Conservation (phyloP, 2,797 vertebrate genomes). For the Phrynocephalus forsythii region DNA sequence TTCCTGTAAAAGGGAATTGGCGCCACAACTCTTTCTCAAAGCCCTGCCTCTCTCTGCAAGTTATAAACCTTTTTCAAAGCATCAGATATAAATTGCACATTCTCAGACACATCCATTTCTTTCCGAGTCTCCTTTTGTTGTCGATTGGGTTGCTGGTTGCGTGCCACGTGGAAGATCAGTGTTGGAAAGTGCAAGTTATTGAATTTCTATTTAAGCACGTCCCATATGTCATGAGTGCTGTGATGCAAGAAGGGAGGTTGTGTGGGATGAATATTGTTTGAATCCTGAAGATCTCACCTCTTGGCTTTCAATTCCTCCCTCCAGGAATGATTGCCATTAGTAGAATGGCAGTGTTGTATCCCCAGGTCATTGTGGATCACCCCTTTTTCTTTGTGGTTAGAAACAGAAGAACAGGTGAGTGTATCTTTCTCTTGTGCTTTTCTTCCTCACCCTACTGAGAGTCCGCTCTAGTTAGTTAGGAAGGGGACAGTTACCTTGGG, state of each 20-base stretch:
- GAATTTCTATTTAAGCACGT: conserved; percentile 16
- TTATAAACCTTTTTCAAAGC: conserved; percentile 49
- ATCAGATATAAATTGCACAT: conserved; percentile 40
- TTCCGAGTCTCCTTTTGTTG: conserved; percentile 23
- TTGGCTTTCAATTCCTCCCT: conserved; percentile 39
- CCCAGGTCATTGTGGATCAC: conserved; percentile 97
- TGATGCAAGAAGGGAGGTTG: neutral
- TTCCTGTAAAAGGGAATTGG: conserved; percentile 11
- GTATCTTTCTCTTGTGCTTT: neutral
- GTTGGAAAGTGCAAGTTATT: neutral
- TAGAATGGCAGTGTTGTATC: conserved; percentile 93
- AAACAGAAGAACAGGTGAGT: conserved; percentile 91
- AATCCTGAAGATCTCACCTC: neutral
- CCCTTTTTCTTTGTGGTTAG: conserved; percentile 97
- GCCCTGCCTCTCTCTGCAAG: conserved; percentile 45
- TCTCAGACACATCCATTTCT: conserved; percentile 44
- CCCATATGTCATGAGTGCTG: neutral
- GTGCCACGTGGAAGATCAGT: neutral
- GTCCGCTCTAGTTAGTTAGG: neutral
- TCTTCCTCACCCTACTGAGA: neutral
- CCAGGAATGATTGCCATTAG: conserved; percentile 95
- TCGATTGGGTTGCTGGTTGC: conserved; percentile 22
- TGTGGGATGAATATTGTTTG: neutral
- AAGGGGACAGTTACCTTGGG: neutral
- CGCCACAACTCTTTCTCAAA: conserved; percentile 41